Conservation (phyloP, 2,888 invertebrate species). For the Cremastinae sp. region DNA sequence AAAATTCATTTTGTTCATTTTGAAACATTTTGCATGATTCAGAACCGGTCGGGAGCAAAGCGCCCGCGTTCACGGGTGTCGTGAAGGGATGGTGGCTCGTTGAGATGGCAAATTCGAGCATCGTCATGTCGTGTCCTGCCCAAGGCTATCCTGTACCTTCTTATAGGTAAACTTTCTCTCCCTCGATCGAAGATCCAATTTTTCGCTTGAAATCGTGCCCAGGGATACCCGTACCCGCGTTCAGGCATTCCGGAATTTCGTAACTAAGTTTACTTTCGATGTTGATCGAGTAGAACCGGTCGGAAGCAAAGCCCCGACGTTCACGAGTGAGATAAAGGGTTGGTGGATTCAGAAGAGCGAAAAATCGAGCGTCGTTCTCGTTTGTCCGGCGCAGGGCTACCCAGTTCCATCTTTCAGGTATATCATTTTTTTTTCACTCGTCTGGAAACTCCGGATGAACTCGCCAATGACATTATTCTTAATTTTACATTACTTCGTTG, state of each 20-base stretch:
- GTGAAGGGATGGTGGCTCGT: slow-evolving; percentile 74
- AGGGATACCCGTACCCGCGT: slow-evolving; percentile 26
- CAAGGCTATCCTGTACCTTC: slow-evolving; percentile 83
- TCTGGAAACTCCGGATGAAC: too few species aligned
- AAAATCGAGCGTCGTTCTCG: slow-evolving; percentile 81
- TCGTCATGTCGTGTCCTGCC: slow-evolving; percentile 86
- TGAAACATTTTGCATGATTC: too few species aligned
- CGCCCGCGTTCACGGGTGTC: slow-evolving; percentile 81
- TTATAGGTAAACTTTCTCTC: slow-evolving; percentile 76
- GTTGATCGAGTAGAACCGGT: slow-evolving; percentile 81
- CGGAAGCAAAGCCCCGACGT: slow-evolving; percentile 83
- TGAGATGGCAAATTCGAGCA: slow-evolving; percentile 70
- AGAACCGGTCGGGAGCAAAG: slow-evolving; percentile 59
- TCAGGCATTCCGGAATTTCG: neutral
- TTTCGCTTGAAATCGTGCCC: neutral
- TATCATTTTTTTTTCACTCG: too few species aligned
- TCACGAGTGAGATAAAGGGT: slow-evolving; percentile 82
- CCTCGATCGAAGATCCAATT: neutral
- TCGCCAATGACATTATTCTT: too few species aligned
- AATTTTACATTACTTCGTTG: too few species aligned
- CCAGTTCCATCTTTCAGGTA: slow-evolving; percentile 89
- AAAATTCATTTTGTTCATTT: too few species aligned
- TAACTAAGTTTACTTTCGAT: neutral
- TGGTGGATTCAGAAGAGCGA: slow-evolving; percentile 60
- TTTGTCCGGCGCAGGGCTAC: slow-evolving; percentile 85